Evolutionary conservation across 2,888 invertebrate species (phyloP).

Genomic region (Gymnoscelis rufifasciata): DNA sequence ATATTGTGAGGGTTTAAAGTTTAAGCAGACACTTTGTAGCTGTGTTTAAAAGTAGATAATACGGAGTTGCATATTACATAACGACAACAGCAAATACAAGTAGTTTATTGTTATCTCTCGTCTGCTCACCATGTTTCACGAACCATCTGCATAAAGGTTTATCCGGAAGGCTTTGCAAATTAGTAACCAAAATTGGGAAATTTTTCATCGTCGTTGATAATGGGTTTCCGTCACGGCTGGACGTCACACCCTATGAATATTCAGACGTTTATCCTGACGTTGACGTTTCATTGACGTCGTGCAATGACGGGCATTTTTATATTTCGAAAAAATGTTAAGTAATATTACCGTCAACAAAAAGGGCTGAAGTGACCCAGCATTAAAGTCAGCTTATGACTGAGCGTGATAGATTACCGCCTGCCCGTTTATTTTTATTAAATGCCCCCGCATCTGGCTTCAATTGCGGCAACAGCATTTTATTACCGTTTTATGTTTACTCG

Average conservation of each 20-base stretch:
- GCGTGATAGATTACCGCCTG: slow-evolving; percentile 72
- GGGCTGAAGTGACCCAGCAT: slow-evolving; percentile 75
- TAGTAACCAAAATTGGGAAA: slow-evolving; percentile 31
- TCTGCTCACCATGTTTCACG: slow-evolving; percentile 5
- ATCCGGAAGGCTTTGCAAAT: slow-evolving; percentile 23
- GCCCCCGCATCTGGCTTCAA: slow-evolving; percentile 64
- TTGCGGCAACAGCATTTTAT: slow-evolving; percentile 66
- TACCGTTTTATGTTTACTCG: slow-evolving; percentile 43
- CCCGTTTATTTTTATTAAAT: slow-evolving; percentile 72
- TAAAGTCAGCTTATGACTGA: slow-evolving; percentile 76
- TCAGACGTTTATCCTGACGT: slow-evolving; percentile 54
- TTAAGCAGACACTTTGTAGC: slow-evolving; percentile 4
- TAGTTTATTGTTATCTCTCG: slow-evolving; percentile 6
- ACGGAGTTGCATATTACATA: background rate
- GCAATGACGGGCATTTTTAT: slow-evolving; percentile 61
- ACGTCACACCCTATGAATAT: slow-evolving; percentile 39
- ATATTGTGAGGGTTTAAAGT: background rate
- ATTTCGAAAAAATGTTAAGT: slow-evolving; percentile 55
- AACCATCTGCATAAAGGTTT: background rate
- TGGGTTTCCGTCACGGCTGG: slow-evolving; percentile 36
- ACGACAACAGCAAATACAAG: background rate
- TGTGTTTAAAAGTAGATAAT: background rate
- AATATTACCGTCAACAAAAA: slow-evolving; percentile 75
- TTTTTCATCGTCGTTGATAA: slow-evolving; percentile 39
- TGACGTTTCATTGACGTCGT: slow-evolving; percentile 61